These are phyloP conservation scores for Sternotherus odoratus DNA, from an alignment of 2,797 vertebrate species.

Conservation along the genomic window DNA sequence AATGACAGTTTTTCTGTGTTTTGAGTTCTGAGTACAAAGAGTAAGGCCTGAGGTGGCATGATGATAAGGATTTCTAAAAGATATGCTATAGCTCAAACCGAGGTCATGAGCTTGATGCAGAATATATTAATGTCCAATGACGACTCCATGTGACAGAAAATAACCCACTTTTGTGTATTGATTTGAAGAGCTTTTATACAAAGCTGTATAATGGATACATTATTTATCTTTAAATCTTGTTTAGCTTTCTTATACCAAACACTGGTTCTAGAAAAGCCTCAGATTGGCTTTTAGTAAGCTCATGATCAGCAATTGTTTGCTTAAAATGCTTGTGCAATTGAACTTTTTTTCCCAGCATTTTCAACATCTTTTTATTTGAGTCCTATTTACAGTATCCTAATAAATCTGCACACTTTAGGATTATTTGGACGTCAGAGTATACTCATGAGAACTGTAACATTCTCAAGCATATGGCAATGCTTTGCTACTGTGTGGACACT, in stretches of 20 bases:
- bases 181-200: background rate
- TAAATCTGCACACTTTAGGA: conserved; percentile 6
- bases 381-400: conserved; percentile 54
- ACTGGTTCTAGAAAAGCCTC: conserved; percentile 17
- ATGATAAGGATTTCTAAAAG: background rate
- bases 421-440: background rate
- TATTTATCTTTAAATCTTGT: background rate
- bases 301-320: background rate
- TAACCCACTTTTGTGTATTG: background rate
- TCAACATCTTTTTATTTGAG: conserved; percentile 52
- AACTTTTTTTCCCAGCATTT: conserved; percentile 38
- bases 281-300: background rate
- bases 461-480: background rate
- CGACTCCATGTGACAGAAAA: background rate
- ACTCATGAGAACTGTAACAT: conserved; percentile 22
- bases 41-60: background rate
- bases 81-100: background rate
- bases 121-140: background rate
- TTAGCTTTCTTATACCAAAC: background rate
- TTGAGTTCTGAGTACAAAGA: background rate
- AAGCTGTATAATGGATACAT: background rate
- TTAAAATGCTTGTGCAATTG: background rate
- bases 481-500: conserved; percentile 15
- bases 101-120: background rate
- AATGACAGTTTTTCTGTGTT: background rate